Evolutionary conservation across 2,113 vertebrate genomes (phyloP).

Genomic region (Pelusios castaneus): DNA sequence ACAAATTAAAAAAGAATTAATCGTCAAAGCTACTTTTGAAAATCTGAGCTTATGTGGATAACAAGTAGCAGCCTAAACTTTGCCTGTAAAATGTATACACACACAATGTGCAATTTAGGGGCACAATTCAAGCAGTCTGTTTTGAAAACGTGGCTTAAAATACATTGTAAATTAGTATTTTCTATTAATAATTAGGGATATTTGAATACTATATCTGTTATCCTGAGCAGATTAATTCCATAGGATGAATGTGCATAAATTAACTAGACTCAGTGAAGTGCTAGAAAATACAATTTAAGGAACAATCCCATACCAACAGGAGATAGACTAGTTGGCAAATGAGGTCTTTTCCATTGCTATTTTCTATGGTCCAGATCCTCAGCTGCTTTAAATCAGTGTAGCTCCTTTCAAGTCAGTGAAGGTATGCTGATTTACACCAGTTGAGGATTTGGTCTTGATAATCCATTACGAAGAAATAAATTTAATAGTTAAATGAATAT

Average conservation of each 20-base stretch:
- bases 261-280: neutral
- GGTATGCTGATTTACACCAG: neutral
- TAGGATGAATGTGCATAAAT: neutral
- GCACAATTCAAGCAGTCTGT: neutral
- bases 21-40: constrained; percentile 16
- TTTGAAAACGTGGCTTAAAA: constrained; percentile 19
- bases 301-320: neutral
- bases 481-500: neutral
- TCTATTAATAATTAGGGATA: neutral
- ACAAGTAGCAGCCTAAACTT: neutral
- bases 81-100: neutral
- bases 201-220: neutral
- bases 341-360: neutral
- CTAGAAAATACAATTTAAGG: neutral
- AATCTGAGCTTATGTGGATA: neutral
- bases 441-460: neutral
- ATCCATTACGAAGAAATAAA: neutral
- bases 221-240: neutral
- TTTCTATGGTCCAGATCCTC: neutral
- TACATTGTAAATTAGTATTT: neutral
- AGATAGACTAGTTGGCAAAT: neutral
- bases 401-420: neutral
- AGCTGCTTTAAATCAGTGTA: neutral
- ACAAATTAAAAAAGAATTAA: constrained; percentile 2
- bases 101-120: neutral